phyloP scores from a whole-genome alignment of 2,888 invertebrate genomes.

The Coremacera marginata region DNA sequence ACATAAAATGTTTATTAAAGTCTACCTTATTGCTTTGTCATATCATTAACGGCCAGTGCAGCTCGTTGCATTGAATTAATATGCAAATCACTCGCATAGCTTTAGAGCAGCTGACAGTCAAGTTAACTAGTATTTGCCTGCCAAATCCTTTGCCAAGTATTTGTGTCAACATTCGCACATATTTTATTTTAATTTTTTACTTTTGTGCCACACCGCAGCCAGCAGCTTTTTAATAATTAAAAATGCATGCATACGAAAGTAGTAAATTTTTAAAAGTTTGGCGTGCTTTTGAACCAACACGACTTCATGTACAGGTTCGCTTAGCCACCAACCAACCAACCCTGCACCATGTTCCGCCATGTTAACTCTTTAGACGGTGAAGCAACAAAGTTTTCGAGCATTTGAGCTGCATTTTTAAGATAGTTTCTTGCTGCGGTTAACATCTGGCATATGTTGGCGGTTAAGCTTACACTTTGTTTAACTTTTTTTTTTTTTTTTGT shows the following conservation, averaged over 20 bases:
- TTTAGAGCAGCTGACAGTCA: neutral
- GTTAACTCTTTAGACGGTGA: too few relatives aligned
- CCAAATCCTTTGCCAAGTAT: neutral
- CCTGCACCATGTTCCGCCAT: too few relatives aligned
- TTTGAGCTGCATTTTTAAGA: too few relatives aligned
- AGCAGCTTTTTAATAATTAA: slow-evolving; percentile 7
- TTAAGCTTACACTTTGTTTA: too few relatives aligned
- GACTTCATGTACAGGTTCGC: too few relatives aligned
- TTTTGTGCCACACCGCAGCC: neutral
- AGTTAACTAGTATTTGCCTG: neutral
- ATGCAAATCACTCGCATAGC: neutral
- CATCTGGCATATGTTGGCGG: too few relatives aligned
- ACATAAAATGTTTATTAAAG: neutral
- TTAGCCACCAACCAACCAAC: too few relatives aligned
- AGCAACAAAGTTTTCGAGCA: too few relatives aligned
- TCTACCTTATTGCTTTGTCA: neutral
- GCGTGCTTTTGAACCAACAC: too few relatives aligned
- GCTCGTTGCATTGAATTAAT: neutral
- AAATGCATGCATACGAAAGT: slow-evolving; percentile 3
- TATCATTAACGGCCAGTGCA: neutral
- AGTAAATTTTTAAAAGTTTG: neutral
- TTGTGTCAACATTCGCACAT: slow-evolving; percentile 1
- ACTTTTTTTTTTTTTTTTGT: too few relatives aligned
- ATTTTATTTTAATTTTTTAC: neutral
- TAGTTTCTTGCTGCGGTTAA: too few relatives aligned